Conservation (phyloP, 1,140 invertebrate genomes). For the Megathymus violae region DNA sequence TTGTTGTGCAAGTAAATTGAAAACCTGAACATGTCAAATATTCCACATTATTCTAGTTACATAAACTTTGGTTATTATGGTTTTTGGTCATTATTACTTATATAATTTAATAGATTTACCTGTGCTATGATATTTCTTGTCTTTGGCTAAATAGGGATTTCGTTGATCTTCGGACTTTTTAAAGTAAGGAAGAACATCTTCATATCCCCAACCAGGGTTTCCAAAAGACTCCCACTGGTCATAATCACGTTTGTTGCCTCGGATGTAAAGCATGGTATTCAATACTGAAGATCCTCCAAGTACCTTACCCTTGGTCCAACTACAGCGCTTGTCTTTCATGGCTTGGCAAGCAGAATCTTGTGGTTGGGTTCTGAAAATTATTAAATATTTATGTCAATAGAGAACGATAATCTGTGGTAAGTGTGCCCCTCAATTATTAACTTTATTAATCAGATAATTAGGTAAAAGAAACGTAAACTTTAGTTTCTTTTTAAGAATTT, state of each 20-base stretch:
- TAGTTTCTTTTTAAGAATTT: too few species aligned
- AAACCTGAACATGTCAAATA: slow-evolving; percentile 7
- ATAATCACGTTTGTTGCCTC: slow-evolving; percentile 95
- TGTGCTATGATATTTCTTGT: slow-evolving; percentile 88
- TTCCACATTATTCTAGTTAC: not conserved
- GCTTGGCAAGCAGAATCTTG: slow-evolving; percentile 93
- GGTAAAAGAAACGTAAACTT: too few species aligned
- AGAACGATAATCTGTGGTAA: not conserved
- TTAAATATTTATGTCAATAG: slow-evolving; percentile 4
- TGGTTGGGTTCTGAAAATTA: slow-evolving; percentile 89
- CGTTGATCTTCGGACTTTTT: slow-evolving; percentile 93
- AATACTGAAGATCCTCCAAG: slow-evolving; percentile 94
- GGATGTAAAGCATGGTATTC: slow-evolving; percentile 96
- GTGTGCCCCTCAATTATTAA: not conserved
- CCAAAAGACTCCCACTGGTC: slow-evolving; percentile 95
- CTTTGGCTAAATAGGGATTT: slow-evolving; percentile 90
- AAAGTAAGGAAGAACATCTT: slow-evolving; percentile 94
- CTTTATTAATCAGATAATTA: too few species aligned
- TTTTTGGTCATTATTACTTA: too few species aligned
- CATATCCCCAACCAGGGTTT: slow-evolving; percentile 95
- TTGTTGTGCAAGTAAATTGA: slow-evolving; percentile 26
- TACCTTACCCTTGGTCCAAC: slow-evolving; percentile 93
- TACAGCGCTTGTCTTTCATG: slow-evolving; percentile 91
- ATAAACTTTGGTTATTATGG: not conserved
- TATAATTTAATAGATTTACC: slow-evolving; percentile 75